A percentile compares a stretch with the other conserved stretches of the same genome.
Conservation (phyloP, 1,140 invertebrate genomes). For the Trichoplusia ni region DNA sequence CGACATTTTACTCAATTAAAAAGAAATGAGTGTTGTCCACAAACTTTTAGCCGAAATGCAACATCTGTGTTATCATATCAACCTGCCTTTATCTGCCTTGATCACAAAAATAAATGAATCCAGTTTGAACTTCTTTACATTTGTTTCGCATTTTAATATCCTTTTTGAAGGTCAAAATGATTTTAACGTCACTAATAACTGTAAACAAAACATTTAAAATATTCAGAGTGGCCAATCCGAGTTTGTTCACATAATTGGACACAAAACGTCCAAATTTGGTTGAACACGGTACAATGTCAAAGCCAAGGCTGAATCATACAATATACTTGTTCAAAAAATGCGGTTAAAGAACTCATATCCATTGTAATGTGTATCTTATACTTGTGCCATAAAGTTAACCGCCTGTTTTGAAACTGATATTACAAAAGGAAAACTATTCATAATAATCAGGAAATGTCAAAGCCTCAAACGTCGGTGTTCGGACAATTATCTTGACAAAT, state of each 20-base stretch:
- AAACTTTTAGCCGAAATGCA: too few species aligned
- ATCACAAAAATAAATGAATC: too few species aligned
- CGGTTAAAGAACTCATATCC: background rate
- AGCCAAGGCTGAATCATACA: slow-evolving; percentile 54
- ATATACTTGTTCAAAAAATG: slow-evolving; percentile 7
- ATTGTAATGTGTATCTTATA: slow-evolving; percentile 32
- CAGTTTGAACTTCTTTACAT: too few species aligned
- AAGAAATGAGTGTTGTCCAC: too few species aligned
- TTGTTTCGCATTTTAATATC: background rate
- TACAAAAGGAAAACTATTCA: slow-evolving; percentile 41
- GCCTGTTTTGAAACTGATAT: slow-evolving; percentile 23
- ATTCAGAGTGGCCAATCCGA: slow-evolving; percentile 5
- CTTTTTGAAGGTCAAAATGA: slow-evolving; percentile 8
- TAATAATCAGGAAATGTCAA: slow-evolving; percentile 69
- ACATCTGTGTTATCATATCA: too few species aligned
- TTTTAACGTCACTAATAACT: background rate
- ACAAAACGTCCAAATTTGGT: slow-evolving; percentile 58
- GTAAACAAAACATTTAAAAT: slow-evolving; percentile 8
- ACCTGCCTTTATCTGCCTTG: too few species aligned
- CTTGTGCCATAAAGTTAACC: slow-evolving; percentile 30
- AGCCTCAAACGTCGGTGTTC: slow-evolving; percentile 57
- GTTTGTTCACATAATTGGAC: slow-evolving; percentile 15
- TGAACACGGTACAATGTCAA: slow-evolving; percentile 63
- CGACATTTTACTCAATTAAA: background rate
- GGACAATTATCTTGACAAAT: slow-evolving; percentile 76